These are phyloP conservation scores for Pontoporia blainvillei DNA, from an alignment of 2,113 vertebrate genomes.

Conservation along the genomic window DNA sequence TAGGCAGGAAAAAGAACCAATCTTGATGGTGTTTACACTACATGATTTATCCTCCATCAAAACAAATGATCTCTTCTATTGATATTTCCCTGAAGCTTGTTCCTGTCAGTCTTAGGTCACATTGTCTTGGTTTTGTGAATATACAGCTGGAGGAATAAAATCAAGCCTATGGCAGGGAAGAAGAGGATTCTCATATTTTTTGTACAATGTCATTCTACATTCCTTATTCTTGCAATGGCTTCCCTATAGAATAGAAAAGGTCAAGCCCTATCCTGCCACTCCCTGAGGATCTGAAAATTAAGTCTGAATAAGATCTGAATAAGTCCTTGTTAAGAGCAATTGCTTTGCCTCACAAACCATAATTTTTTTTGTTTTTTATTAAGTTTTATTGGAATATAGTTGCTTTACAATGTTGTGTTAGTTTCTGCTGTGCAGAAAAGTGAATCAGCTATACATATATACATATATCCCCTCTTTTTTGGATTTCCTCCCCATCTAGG, in stretches of 20 bases:
- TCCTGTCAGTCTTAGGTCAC: not conserved
- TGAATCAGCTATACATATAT: too few species aligned
- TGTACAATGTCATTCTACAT: not conserved
- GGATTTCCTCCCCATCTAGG: too few species aligned
- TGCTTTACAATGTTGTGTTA: too few species aligned
- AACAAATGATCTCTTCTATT: not conserved
- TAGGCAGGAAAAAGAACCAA: not conserved
- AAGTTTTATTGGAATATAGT: too few species aligned
- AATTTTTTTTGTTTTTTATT: not conserved
- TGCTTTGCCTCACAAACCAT: not conserved
- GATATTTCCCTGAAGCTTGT: not conserved
- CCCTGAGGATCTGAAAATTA: slow-evolving; percentile 12
- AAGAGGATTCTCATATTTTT: not conserved
- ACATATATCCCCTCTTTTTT: too few species aligned
- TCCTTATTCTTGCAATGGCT: not conserved
- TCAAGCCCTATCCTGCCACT: slow-evolving; percentile 1
- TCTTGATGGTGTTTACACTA: not conserved
- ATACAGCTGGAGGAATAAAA: not conserved
- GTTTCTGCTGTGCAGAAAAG: too few species aligned
- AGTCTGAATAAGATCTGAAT: too few species aligned
- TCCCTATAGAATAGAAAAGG: not conserved
- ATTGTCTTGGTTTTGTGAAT: not conserved
- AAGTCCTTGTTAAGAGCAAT: slow-evolving; percentile 11
- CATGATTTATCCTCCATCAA: not conserved
- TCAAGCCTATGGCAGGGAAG: not conserved